These are phyloP conservation scores for Columba guinea DNA, from an alignment of 2,797 vertebrate species.

Conservation along the genomic window DNA sequence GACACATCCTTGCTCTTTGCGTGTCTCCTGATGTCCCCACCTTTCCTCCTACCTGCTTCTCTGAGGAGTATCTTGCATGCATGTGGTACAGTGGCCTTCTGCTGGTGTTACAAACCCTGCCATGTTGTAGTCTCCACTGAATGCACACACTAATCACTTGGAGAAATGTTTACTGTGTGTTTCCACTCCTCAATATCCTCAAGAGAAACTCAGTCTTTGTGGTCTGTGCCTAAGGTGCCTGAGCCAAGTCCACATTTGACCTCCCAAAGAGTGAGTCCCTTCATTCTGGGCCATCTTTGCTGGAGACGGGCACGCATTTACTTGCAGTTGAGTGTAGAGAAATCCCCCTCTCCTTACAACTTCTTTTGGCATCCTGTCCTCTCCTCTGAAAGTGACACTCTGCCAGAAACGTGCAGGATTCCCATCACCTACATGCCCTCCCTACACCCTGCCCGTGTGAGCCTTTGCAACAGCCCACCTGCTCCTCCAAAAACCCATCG, in stretches of 20 bases:
- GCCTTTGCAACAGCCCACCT: background rate
- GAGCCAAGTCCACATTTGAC: background rate
- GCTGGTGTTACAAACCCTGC: background rate
- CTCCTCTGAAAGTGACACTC: background rate
- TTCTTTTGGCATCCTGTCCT: background rate
- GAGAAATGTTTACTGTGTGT: background rate
- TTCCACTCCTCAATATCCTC: background rate
- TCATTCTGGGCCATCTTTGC: background rate
- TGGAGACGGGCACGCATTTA: background rate
- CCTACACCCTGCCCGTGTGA: background rate
- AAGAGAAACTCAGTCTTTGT: background rate
- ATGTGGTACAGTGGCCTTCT: background rate
- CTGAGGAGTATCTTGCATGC: background rate
- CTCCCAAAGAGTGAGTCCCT: background rate
- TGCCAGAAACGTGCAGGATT: background rate
- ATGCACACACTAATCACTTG: fast-evolving
- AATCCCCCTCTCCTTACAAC: background rate
- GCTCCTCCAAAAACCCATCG: constrained; percentile 16
- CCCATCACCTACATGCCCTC: background rate
- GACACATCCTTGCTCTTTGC: fast-evolving
- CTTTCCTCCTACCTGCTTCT: background rate
- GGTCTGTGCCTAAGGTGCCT: background rate
- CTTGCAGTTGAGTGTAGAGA: background rate
- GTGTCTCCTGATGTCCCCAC: background rate
- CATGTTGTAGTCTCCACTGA: background rate